Evolutionary conservation across 2,888 invertebrate species (phyloP).

Genomic region (Osmoderma eremita): DNA sequence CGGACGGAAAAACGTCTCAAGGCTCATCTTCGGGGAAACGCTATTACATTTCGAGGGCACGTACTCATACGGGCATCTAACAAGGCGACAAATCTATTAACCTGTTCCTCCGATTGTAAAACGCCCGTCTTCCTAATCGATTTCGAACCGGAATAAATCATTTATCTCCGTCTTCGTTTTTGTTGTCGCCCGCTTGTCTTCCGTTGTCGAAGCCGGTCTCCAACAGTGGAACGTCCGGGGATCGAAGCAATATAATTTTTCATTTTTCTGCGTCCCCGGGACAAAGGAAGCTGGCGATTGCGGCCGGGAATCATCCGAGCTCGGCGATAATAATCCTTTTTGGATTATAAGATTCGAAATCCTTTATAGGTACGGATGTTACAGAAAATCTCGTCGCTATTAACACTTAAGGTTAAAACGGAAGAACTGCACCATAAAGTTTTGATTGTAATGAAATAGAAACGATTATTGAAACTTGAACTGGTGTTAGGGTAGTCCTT

Average conservation of each 20-base stretch:
- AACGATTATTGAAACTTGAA: too few species aligned
- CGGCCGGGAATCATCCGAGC: not conserved
- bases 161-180: slow-evolving; percentile 15
- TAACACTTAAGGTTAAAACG: too few species aligned
- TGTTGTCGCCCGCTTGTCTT: slow-evolving; percentile 22
- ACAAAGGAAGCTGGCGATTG: not conserved
- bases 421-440: too few species aligned
- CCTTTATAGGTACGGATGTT: too few species aligned
- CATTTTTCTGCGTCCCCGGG: not conserved
- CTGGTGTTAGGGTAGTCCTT: too few species aligned
- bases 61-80: slow-evolving; percentile 1
- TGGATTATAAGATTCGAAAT: too few species aligned
- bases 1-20: slow-evolving; percentile 6
- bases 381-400: too few species aligned
- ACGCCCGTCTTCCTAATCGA: slow-evolving; percentile 20
- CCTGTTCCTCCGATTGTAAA: slow-evolving; percentile 34
- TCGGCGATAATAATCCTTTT: not conserved
- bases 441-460: too few species aligned
- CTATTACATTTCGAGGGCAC: slow-evolving; percentile 18
- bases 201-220: slow-evolving; percentile 12
- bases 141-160: slow-evolving; percentile 30
- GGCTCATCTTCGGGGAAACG: slow-evolving; percentile 5
- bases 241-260: not conserved
- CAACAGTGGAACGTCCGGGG: slow-evolving; percentile 12
- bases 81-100: slow-evolving; percentile 33